A percentile compares a stretch with the other conserved stretches of the same genome.
Evolutionary conservation across 2,113 vertebrate species (phyloP).

Genomic region (Corythornis madagascariensis): DNA sequence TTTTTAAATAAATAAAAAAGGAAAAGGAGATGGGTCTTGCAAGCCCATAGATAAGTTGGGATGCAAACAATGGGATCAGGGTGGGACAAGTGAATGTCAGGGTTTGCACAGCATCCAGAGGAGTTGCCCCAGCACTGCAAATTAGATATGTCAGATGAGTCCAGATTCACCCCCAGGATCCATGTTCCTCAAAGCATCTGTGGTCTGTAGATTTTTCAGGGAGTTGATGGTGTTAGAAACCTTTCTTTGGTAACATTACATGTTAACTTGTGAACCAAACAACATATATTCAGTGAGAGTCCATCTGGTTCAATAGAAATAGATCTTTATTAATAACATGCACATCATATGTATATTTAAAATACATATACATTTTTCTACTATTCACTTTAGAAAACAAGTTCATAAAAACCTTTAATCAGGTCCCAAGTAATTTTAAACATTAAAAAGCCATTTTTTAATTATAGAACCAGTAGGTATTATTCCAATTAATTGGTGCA

Average conservation of each 20-base stretch:
- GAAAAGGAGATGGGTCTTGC: neutral
- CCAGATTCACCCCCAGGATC: neutral
- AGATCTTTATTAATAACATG: slow-evolving; percentile 79
- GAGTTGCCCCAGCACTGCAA: neutral
- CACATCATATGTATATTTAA: slow-evolving; percentile 73
- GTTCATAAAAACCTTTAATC: slow-evolving; percentile 73
- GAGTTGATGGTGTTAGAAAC: neutral
- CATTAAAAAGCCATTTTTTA: slow-evolving; percentile 71
- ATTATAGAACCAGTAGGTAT: slow-evolving; percentile 67
- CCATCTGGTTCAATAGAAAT: slow-evolving; percentile 73
- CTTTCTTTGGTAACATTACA: neutral
- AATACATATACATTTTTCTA: slow-evolving; percentile 79
- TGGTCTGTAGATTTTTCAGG: neutral
- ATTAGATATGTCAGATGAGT: neutral
- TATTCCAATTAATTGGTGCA: slow-evolving; percentile 64
- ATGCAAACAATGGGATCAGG: neutral
- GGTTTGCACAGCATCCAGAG: neutral
- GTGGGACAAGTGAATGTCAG: neutral
- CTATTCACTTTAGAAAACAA: slow-evolving; percentile 78
- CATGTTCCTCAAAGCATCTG: neutral
- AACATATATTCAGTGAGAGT: neutral
- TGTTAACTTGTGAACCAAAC: neutral
- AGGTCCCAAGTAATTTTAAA: slow-evolving; percentile 74
- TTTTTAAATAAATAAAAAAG: neutral
- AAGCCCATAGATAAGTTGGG: neutral